Base-by-base conservation (phyloP, 1,140 invertebrate genomes). In the Drosophila melanica region DNA sequence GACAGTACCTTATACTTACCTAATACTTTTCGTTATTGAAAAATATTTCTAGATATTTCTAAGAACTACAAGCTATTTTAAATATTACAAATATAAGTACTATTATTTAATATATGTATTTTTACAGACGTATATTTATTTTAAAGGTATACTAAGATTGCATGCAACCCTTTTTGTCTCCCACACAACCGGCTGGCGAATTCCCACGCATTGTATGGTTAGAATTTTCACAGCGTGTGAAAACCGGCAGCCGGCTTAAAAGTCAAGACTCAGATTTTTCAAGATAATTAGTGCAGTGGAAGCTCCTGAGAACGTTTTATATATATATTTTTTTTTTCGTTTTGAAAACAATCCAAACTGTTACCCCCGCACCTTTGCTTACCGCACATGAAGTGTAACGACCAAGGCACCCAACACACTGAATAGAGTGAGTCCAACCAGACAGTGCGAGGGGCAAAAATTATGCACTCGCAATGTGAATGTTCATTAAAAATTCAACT, bases 401-500 rank as follows among this genome's bases (percentile, higher is more conserved):
- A 84, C 81, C 9, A 51, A 64, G n/a, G 35, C 20, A 48, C 51
- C 18, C 51, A 65, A 54, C 60, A 63, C 70, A 42, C 45, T 75
- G 63, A 75, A 47, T 53, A 75, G 41, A 75, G 20, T 3, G 2
- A 23, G 20, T 71, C 74, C 73, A 78, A 69, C 45, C 27, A 58
- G 33, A 59, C 39, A 57, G n/a, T 10, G 54, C 14, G 20, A 48
- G 48, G 67, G 65, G 20, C 35, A 48, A 51, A 47, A 75, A 68
- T 47, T 65, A 70, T 77, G 63, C 64, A 73, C 67, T 64, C 45
- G 68, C 75, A 85, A 71, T 70, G 79, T 70, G 70, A 89, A 69
- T 80, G 73, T 80, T 77, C 84, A 89, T 89, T 90, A 84, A 90
- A 84, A 89, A 89, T 87, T 80, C 84, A 70, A 80, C 84, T 90